Base-by-base conservation (phyloP, 1,140 invertebrate species). In the Olivierus martensii region DNA sequence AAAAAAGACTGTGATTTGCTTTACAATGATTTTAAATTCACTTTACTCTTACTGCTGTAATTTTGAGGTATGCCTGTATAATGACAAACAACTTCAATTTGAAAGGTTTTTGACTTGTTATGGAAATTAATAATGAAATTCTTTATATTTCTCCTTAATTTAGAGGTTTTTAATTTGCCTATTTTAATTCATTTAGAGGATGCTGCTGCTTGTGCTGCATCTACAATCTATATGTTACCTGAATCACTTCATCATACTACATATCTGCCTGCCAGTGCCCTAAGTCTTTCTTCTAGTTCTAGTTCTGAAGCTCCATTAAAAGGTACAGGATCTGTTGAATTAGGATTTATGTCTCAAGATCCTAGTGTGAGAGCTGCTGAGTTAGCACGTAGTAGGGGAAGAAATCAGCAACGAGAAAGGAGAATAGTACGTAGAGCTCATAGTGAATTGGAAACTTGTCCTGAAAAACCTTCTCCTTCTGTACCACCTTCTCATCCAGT, bases 401-500 rank as follows among this genome's bases (percentile, higher is more conserved):
- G 48, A 34, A 59, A 39, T 17, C 50, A 57, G 39, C 52, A 55
- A 34, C 51, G 56, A 9, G 51, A 59, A n/a, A 49, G 57, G 53
- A 18, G 60, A 49, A 38, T 52, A 18, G 58, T 60, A 10, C 38
- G 61, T 14, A 43, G 61, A 21, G 61, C 61, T n/a, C 54, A 56
- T n/a, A 61, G 59, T 55, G 61, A 62, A 22, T 34, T 62, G 12
- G 61, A 62, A 46, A 61, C 59, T 18, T 58, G 51, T 39, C 59
- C 54, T 3, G 52, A 53, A 22, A 56, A 58, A 37, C 52, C 53
- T n/a, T 54, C 50, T 42, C 58, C 56, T n/a, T 52, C 51, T 36
- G 46, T 61, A n/a, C 61, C 61, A 37, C 65, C 62, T 19, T 65
- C 60, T 12, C 60, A 67, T 60, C 62, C 63, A 21, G 63, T 65